A percentile compares a stretch with the other conserved stretches of the same genome.
Evolutionary conservation across 2,797 vertebrate species (phyloP).

Genomic region (Euphonia xanthogaster): DNA sequence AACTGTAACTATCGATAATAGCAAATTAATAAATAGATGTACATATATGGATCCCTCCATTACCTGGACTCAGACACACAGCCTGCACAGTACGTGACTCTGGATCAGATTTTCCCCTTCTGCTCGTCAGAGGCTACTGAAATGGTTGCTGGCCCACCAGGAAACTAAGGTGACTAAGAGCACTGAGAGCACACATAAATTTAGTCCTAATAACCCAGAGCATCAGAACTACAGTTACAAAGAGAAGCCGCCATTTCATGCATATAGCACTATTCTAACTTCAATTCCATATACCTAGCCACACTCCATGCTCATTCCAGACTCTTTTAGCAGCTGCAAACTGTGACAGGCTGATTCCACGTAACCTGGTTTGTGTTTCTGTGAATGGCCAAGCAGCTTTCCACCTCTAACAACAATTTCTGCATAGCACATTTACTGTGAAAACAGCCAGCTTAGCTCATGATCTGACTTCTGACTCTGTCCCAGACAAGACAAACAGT

Average conservation of each 20-base stretch:
- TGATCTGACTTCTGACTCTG: background rate
- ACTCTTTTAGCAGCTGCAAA: background rate
- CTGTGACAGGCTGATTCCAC: background rate
- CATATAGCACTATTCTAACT: background rate
- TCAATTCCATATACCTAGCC: background rate
- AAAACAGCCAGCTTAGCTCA: background rate
- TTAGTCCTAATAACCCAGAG: background rate
- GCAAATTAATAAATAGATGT: background rate
- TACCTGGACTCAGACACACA: background rate
- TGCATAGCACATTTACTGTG: background rate
- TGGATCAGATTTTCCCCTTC: background rate
- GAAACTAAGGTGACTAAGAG: background rate
- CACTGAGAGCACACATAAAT: too few relatives aligned
- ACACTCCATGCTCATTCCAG: background rate
- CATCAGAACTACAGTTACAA: background rate
- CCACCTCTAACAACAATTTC: background rate
- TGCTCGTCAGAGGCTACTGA: background rate
- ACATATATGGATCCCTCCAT: fast-evolving
- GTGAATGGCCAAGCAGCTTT: background rate
- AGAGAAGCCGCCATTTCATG: background rate
- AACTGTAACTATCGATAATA: background rate
- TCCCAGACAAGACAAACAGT: background rate
- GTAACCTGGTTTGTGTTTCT: background rate
- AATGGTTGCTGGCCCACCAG: too few relatives aligned
- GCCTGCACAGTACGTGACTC: fast-evolving